Base-by-base conservation (phyloP, 1,140 invertebrate genomes). In the Aphaenogaster ashmeadi region DNA sequence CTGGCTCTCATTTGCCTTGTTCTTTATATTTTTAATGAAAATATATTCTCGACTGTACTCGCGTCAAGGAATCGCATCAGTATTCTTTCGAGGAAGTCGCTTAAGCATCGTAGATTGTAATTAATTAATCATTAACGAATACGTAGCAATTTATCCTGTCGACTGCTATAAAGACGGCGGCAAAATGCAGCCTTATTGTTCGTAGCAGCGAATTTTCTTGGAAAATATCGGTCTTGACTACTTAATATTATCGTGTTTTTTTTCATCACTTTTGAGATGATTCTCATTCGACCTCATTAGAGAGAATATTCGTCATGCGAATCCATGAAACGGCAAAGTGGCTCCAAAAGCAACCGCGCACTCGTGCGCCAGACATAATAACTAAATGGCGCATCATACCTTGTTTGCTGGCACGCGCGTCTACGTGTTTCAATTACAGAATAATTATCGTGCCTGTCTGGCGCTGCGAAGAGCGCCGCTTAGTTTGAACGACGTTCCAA, bases 401-500 rank as follows among this genome's bases (percentile, higher is more conserved):
- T 71, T 66, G 47, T 86, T 72, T 66, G 38, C 66, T 50, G 41
- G 75, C 75, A 87, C 74, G 87, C 58, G 84, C 74, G 9, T 86
- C 74, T 87, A 88, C 75, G 84, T 79, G 64, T 80, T 87, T 80
- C 87, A 88, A 88, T 88, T 87, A 87, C 84, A 52, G 54, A 87
- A 66, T 71, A 88, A 88, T 88, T 87, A 86, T 86, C 64, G 36
- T 74, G 33, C 58, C n/a, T 66, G 50, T 47, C 71, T 33, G 60
- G 4, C 13, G 58, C 50, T 64, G 33, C 62, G 50, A 72, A 27
- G 41, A 27, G 36, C 54, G 7, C 71, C 18, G 69, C 27, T 81
- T 81, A 60, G 54, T 13, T 50, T 71, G 67, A 83, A 58, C 52
- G 67, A 72, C 38, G 67, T 83, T n/a, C 18, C 67, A 54, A 60